These are phyloP conservation scores for Menura novaehollandiae DNA, from an alignment of 2,113 vertebrate genomes.

Conservation along the genomic window DNA sequence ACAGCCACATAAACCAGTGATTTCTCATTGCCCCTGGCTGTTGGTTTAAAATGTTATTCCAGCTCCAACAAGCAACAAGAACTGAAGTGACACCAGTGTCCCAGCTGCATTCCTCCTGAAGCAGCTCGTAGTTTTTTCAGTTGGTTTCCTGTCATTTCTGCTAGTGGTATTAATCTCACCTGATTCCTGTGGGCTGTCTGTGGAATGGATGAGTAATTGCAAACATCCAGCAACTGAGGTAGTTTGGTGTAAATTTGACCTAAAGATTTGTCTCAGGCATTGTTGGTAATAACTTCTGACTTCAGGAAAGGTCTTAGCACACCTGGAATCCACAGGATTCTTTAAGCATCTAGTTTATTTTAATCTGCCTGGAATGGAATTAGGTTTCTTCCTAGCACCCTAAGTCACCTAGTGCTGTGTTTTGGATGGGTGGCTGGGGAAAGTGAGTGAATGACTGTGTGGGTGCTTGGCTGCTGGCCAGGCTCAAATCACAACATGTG, in stretches of 20 bases:
- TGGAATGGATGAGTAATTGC: not conserved
- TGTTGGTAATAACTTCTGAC: not conserved
- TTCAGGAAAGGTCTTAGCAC: not conserved
- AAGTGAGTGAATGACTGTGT: not conserved
- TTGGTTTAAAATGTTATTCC: not conserved
- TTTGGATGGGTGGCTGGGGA: not conserved
- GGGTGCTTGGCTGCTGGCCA: accelerated
- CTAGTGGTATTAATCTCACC: not conserved
- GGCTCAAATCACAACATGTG: not conserved
- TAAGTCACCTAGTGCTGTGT: not conserved
- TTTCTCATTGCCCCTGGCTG: not conserved
- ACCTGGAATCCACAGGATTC: not conserved
- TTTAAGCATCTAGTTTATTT: not conserved
- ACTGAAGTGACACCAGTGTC: not conserved
- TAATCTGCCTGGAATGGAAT: not conserved
- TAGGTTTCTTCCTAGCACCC: not conserved
- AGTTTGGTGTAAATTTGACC: not conserved
- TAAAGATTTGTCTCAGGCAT: not conserved
- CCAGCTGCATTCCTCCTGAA: not conserved
- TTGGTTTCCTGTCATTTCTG: not conserved
- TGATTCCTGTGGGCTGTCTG: not conserved
- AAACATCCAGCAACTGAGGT: not conserved
- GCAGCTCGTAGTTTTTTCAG: not conserved
- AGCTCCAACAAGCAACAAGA: not conserved
- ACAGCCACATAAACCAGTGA: not conserved